These are phyloP conservation scores for Lepidocolaptes lacrymiger DNA, from an alignment of 2,797 vertebrate species.

Conservation along the genomic window DNA sequence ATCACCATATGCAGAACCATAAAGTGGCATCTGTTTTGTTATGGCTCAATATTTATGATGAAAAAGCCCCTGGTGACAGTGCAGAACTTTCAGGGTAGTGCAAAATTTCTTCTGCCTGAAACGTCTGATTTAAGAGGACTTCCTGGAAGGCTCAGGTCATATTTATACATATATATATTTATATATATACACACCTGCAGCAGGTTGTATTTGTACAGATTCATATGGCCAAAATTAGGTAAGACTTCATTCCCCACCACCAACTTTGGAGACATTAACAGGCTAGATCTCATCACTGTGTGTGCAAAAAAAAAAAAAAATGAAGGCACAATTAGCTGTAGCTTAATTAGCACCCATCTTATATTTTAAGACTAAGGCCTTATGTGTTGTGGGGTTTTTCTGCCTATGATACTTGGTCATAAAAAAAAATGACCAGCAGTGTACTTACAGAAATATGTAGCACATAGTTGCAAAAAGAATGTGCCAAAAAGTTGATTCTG, in stretches of 20 bases:
- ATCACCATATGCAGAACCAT: not conserved
- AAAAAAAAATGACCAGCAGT: not conserved
- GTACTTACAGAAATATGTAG: not conserved
- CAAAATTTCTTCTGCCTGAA: not conserved
- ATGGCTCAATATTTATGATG: not conserved
- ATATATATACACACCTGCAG: too few species aligned
- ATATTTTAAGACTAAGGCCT: not conserved
- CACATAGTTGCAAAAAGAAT: not conserved
- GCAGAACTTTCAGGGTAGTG: not conserved
- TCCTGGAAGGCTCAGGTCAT: not conserved
- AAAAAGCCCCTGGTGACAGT: not conserved
- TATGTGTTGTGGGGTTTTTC: not conserved
- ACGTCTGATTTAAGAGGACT: not conserved
- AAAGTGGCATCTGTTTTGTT: not conserved
- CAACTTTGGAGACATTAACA: not conserved
- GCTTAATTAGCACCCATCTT: not conserved
- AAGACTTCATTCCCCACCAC: not conserved
- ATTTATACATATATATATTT: not conserved
- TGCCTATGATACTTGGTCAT: not conserved
- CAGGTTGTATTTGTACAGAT: not conserved
- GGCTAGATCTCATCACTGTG: not conserved
- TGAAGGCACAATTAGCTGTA: not conserved
- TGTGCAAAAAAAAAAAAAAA: not conserved
- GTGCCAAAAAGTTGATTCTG: not conserved
- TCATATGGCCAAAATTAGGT: rapidly evolving